These are phyloP conservation scores for Steromphala cineraria DNA, from an alignment of 2,888 invertebrate genomes.

Conservation along the genomic window DNA sequence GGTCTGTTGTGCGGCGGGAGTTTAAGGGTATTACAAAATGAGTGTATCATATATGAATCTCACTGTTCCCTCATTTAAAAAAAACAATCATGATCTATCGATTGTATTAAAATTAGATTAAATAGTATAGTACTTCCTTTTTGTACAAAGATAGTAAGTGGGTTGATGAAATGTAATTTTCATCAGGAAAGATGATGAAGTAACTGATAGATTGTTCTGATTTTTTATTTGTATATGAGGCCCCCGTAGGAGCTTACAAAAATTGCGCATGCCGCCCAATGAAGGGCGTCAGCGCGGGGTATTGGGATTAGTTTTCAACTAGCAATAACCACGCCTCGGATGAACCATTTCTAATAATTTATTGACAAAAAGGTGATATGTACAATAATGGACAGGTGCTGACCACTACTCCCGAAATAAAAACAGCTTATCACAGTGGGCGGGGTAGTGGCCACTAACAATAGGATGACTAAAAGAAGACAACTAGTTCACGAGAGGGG, in stretches of 20 bases:
- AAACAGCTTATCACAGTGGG: too few species aligned
- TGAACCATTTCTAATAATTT: conserved; percentile 47
- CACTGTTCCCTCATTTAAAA: neutral
- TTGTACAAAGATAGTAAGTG: too few species aligned
- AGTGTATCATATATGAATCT: neutral
- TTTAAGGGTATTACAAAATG: neutral
- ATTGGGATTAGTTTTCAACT: conserved; percentile 75
- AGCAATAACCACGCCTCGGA: conserved; percentile 75
- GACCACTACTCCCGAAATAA: too few species aligned
- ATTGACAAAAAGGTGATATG: too few species aligned
- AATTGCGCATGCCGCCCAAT: conserved; percentile 71
- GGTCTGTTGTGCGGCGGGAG: neutral
- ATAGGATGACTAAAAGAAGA: neutral
- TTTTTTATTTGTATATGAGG: conserved; percentile 9
- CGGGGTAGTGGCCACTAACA: too few species aligned
- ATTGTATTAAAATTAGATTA: too few species aligned
- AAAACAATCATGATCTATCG: too few species aligned
- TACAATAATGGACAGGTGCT: too few species aligned
- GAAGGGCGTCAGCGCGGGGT: conserved; percentile 71
- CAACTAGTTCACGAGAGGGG: neutral
- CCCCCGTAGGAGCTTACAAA: conserved; percentile 63
- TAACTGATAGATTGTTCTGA: neutral
- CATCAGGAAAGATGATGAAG: too few species aligned
- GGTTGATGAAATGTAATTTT: too few species aligned
- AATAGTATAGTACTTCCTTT: too few species aligned